Percentiles rank a stretch among this genome's conserved stretches.
These are phyloP conservation scores for Lysandra coridon DNA, from an alignment of 2,888 invertebrate genomes.

Conservation along the genomic window DNA sequence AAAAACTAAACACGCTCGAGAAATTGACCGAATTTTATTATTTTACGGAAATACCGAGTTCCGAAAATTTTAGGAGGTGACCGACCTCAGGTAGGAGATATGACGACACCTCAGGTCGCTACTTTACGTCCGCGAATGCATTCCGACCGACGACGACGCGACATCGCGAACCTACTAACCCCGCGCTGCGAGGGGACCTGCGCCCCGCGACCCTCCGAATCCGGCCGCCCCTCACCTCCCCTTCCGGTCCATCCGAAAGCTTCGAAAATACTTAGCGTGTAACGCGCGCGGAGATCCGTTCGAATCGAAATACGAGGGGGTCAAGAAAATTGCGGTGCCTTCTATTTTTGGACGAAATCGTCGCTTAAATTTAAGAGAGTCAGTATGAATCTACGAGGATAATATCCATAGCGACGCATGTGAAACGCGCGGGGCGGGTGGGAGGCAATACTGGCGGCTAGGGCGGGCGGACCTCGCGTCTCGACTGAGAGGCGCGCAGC, in stretches of 20 bases:
- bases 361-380: slow-evolving; percentile 53
- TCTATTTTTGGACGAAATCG: slow-evolving; percentile 42
- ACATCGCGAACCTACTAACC: slow-evolving; percentile 80
- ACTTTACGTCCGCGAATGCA: slow-evolving; percentile 80
- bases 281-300: slow-evolving; percentile 62
- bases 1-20: slow-evolving; percentile 10
- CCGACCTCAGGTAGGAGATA: slow-evolving; percentile 72
- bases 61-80: slow-evolving; percentile 53
- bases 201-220: slow-evolving; percentile 76
- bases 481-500: slow-evolving; percentile 85
- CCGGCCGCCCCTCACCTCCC: slow-evolving; percentile 66
- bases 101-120: slow-evolving; percentile 77
- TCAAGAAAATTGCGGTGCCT: slow-evolving; percentile 36
- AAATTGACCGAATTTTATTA: slow-evolving; percentile 12
- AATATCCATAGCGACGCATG: slow-evolving; percentile 50
- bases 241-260: slow-evolving; percentile 76
- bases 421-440: slow-evolving; percentile 70
- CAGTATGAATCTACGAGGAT: slow-evolving; percentile 47
- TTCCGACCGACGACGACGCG: slow-evolving; percentile 78
- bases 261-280: slow-evolving; percentile 74
- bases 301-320: slow-evolving; percentile 42
- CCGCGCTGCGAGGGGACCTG: slow-evolving; percentile 76
- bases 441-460: slow-evolving; percentile 71
- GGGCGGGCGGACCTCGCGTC: slow-evolving; percentile 81
- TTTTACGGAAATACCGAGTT: slow-evolving; percentile 25